Conservation (phyloP, 1,140 invertebrate species). For the Neocloeon triangulifer region DNA sequence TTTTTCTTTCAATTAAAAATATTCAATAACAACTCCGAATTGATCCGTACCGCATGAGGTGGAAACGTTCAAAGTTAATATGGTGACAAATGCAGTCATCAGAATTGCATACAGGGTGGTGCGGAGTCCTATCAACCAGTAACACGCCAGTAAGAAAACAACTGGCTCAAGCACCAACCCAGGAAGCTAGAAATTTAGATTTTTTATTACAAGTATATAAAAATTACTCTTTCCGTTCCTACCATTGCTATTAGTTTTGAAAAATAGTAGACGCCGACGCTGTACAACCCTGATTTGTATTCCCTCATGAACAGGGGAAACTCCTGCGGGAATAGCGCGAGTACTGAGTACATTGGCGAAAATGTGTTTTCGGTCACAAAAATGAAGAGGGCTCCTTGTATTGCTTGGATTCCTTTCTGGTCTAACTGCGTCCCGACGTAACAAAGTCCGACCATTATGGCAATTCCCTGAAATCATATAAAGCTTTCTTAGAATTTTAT, state of each 20-base stretch:
- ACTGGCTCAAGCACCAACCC: conserved; percentile 52
- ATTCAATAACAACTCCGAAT: too few relatives aligned
- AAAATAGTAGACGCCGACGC: conserved; percentile 46
- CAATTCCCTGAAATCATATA: conserved; percentile 30
- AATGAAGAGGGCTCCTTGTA: conserved; percentile 61
- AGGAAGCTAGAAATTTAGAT: conserved; percentile 45
- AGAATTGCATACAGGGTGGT: conserved; percentile 37
- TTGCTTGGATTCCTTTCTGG: conserved; percentile 56
- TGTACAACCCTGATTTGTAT: conserved; percentile 50
- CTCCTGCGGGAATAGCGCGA: conserved; percentile 53
- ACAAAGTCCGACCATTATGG: conserved; percentile 51
- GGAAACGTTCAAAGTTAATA: conserved; percentile 59
- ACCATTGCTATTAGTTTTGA: conserved; percentile 54
- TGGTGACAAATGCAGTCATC: conserved; percentile 36
- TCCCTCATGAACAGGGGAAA: conserved; percentile 56
- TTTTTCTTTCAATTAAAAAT: too few relatives aligned
- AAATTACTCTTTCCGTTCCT: too few relatives aligned
- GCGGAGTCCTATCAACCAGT: conserved; percentile 52
- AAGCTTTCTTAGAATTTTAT: background rate
- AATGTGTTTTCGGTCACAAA: conserved; percentile 73
- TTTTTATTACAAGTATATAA: conserved; percentile 7
- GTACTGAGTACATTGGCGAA: conserved; percentile 60
- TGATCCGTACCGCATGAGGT: conserved; percentile 46
- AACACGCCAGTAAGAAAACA: conserved; percentile 49
- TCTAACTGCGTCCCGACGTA: conserved; percentile 39